phyloP scores from a whole-genome alignment of 1,140 invertebrate genomes.

The Lasioglossum albipes region DNA sequence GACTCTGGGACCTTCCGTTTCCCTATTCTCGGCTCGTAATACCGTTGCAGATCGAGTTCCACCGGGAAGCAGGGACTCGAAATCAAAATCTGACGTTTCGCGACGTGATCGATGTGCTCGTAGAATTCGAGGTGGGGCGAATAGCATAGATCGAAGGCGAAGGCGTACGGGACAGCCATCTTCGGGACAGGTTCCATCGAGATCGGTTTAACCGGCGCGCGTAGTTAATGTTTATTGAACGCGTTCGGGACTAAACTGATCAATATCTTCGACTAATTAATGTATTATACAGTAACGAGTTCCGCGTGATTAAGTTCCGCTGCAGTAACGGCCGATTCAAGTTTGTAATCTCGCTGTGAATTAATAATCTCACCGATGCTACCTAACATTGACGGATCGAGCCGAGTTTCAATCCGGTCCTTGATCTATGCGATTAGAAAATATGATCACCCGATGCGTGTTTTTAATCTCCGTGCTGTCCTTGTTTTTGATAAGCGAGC shows the following conservation, averaged over 20 bases:
- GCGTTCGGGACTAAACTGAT: no score
- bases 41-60: neutral
- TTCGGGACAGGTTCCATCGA: neutral
- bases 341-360: neutral
- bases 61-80: neutral
- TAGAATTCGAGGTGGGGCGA: neutral
- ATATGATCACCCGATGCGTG: no score
- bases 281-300: no score
- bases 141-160: neutral
- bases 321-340: neutral
- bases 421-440: no score
- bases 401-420: no score
- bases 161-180: neutral
- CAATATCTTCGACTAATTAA: no score
- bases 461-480: no score
- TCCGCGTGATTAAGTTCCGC: neutral
- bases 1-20: neutral
- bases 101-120: neutral
- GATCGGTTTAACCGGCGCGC: neutral
- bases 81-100: neutral
- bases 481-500: no score
- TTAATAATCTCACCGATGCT: neutral
- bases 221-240: no score
- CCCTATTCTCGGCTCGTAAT: neutral
- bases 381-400: no score